Conservation (phyloP, 2,113 vertebrate genomes). For the Orycteropus afer region DNA sequence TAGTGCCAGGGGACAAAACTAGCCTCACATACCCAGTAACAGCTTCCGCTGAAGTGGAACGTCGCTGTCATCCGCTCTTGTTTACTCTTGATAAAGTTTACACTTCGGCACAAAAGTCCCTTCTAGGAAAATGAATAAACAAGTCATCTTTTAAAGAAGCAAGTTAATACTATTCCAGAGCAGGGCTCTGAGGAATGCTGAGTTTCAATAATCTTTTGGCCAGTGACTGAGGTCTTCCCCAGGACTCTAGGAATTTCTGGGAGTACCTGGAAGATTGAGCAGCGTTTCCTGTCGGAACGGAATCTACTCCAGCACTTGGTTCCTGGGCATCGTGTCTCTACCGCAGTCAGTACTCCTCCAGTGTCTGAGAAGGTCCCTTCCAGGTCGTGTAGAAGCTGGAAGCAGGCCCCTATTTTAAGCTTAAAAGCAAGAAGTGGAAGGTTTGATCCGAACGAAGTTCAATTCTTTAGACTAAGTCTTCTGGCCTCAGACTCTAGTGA, state of each 20-base stretch:
- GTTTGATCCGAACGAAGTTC: not conserved
- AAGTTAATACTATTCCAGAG: not conserved
- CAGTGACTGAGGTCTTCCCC: not conserved
- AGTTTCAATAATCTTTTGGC: not conserved
- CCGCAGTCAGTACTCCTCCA: not conserved
- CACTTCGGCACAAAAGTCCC: not conserved
- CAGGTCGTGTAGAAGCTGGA: not conserved
- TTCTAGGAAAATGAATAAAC: not conserved
- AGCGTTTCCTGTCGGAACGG: not conserved
- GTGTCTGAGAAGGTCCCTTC: not conserved
- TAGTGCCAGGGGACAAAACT: not conserved
- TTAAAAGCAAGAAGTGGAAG: not conserved
- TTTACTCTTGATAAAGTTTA: not conserved
- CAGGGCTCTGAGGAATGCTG: not conserved
- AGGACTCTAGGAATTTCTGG: not conserved
- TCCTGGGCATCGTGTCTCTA: not conserved
- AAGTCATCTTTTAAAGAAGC: not conserved
- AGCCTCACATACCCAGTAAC: not conserved
- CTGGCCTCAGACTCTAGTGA: not conserved
- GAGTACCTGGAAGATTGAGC: not conserved
- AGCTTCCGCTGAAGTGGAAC: not conserved
- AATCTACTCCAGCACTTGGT: not conserved
- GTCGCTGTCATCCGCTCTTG: not conserved
- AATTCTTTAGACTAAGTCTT: not conserved
- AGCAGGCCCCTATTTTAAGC: not conserved